phyloP scores from a whole-genome alignment of 2,888 invertebrate species.

The Tenthredo mesomela region DNA sequence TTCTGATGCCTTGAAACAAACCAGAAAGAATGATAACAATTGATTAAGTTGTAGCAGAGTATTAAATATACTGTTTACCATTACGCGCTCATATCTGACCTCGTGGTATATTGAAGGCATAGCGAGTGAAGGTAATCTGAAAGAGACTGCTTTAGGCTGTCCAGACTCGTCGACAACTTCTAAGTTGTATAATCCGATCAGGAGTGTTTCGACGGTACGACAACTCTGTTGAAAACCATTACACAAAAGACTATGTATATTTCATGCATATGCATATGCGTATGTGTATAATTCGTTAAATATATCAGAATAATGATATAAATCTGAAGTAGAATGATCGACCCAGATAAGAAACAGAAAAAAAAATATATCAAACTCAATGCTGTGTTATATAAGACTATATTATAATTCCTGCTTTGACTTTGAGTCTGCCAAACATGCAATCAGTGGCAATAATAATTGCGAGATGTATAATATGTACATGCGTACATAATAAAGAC shows the following conservation, averaged over 20 bases:
- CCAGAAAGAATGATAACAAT: conserved; percentile 4
- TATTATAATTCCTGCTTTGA: conserved; percentile 10
- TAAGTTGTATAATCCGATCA: conserved; percentile 90
- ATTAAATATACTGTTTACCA: not conserved
- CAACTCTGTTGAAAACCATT: conserved; percentile 75
- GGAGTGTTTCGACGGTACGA: conserved; percentile 79
- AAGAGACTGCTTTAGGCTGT: conserved; percentile 90
- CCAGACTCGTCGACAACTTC: conserved; percentile 93
- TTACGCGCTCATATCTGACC: conserved; percentile 76
- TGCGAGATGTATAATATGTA: not conserved
- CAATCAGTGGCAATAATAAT: conserved; percentile 20
- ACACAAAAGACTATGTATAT: not conserved
- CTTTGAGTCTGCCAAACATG: conserved; percentile 12
- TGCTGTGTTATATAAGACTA: conserved; percentile 20
- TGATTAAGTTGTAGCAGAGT: not conserved
- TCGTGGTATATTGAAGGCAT: conserved; percentile 97
- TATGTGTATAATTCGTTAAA: conserved; percentile 21
- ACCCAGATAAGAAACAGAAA: not conserved
- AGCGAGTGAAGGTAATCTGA: conserved; percentile 93
- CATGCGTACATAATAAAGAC: not conserved
- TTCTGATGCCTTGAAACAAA: not conserved
- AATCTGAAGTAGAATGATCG: not conserved
- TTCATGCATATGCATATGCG: not conserved
- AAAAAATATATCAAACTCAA: not conserved
- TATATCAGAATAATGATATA: not conserved